Base-by-base conservation (phyloP, 1,140 invertebrate genomes). In the Bombus polaris region DNA sequence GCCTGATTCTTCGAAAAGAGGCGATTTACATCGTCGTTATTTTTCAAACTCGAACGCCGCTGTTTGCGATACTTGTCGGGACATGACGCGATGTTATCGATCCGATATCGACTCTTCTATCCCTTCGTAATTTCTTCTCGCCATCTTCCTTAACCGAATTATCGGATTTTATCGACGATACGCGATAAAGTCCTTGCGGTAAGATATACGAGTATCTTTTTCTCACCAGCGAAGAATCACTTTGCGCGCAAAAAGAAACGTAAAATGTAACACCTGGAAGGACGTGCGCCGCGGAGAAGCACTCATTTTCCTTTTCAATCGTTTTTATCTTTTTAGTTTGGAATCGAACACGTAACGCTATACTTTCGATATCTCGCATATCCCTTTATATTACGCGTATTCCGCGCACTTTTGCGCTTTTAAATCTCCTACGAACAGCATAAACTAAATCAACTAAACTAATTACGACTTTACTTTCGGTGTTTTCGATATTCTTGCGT, bases 11-110 rank as follows among this genome's bases (percentile, higher is more conserved):
- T 37, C 15, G 35, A n/a, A 59, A 37, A 73, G 28, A 62, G 47
- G n/a, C 71, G 87, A 88, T 88, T 76, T 44, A 44, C 86, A 86
- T 88, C 84, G 71, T 57, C 75, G 70, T 75, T 76, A 81, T 72
- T 82, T 87, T 22, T 57, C 72, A 87, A 87, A 83, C 77, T 76
- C 68, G 79, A 87, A 80, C 70, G 70, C 15, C 42, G 77, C 37
- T 73, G 65, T 28, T 59, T 4, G 37, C 35, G 71, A 75, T 81
- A 22, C 47, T 25, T 13, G 62, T 39, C n/a, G 28, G 28, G 62
- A 81, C 81, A 81, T 22, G 9, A 66, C 57, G 28, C 59, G 71
- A 74, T 75, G 57, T 73, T 85, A 79, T 80, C 77, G 68, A 59
- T 37, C 37, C 47, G 22, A 70, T 78, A 42, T 83, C 74, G 65